Evolutionary conservation across 2,888 invertebrate genomes (phyloP).

Genomic region (Ectropis crepuscularia): DNA sequence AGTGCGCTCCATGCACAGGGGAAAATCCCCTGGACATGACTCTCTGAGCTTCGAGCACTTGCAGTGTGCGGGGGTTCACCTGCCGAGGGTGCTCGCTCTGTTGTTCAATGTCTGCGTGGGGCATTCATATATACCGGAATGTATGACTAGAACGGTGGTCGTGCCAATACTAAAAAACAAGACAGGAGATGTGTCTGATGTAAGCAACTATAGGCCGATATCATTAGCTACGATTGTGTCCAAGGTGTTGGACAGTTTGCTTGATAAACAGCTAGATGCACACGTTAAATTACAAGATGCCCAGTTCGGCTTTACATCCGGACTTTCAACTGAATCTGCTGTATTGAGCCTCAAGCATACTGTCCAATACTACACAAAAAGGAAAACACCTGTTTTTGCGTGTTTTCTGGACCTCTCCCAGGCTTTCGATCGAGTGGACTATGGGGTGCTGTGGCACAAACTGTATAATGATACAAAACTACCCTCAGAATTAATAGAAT

Average conservation of each 20-base stretch:
- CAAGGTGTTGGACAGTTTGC: slow-evolving; percentile 36
- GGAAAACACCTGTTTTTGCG: slow-evolving; percentile 12
- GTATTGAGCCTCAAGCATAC: slow-evolving; percentile 25
- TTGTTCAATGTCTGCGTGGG: slow-evolving; percentile 35
- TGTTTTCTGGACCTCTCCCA: slow-evolving; percentile 18
- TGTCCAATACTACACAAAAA: slow-evolving; percentile 15
- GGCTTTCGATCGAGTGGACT: slow-evolving; percentile 16
- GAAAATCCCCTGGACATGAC: slow-evolving; percentile 32
- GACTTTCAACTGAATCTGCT: slow-evolving; percentile 30
- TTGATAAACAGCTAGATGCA: slow-evolving; percentile 25
- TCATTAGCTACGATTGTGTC: slow-evolving; percentile 31
- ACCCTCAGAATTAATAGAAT: background rate
- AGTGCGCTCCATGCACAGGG: background rate
- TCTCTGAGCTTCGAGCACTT: slow-evolving; percentile 37
- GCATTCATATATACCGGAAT: slow-evolving; percentile 22
- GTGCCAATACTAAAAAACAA: slow-evolving; percentile 40
- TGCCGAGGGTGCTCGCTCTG: slow-evolving; percentile 29
- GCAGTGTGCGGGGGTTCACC: slow-evolving; percentile 33
- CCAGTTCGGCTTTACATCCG: slow-evolving; percentile 33
- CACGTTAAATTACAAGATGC: slow-evolving; percentile 27
- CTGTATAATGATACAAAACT: background rate
- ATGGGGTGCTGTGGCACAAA: slow-evolving; percentile 11
- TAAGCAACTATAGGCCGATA: slow-evolving; percentile 37
- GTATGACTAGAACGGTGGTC: slow-evolving; percentile 30
- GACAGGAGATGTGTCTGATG: slow-evolving; percentile 34